Base-by-base conservation (phyloP, 1,140 invertebrate species). In the Cherax quadricarinatus region DNA sequence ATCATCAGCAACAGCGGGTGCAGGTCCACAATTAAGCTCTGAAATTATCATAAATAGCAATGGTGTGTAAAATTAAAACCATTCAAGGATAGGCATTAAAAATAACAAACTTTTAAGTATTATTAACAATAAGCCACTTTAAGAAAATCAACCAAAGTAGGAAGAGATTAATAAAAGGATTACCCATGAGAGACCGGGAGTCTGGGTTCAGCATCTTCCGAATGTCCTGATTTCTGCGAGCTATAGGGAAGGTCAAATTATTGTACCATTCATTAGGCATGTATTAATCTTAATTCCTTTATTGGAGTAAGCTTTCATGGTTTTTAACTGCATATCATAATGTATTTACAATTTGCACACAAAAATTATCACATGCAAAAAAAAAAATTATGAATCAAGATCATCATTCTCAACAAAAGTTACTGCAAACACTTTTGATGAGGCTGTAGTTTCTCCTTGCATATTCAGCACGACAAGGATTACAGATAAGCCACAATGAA, bases 161-260 rank as follows among this genome's bases (percentile, higher is more conserved):
- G 70, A 9, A 75, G n/a, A 75, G 70, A 75, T 10, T 30, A n/a
- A 75, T 75, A 75, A 75, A 88, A 78, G 53, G 51, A 78, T 92
- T 93, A 93, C 93, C 93, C 84, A 93, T 88, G 51, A 93, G 90
- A 88, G 93, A 93, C 60, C 86, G 88, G 66, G 85, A 84, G 88
- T 92, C 93, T 62, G 93, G 89, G 82, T 91, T 93, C 85, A 93
- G 86, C 93, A 93, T 93, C 93, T 93, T 93, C 89, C 90, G 89
- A 85, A 91, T 91, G 82, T 93, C 93, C 90, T 91, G 86, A 88
- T 73, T 92, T 87, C 78, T 91, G 93, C 86, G 89, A 91, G 89
- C 89, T 93, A 92, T n/a, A 66, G 91, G 81, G 91, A 73, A 75
- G 86, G 70, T 57, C 49, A 66, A 30, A 86, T 86, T 75, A 75